A percentile compares a stretch with the other conserved stretches of the same genome.
Conservation (phyloP, 2,888 invertebrate genomes). For the Osmoderma eremita region DNA sequence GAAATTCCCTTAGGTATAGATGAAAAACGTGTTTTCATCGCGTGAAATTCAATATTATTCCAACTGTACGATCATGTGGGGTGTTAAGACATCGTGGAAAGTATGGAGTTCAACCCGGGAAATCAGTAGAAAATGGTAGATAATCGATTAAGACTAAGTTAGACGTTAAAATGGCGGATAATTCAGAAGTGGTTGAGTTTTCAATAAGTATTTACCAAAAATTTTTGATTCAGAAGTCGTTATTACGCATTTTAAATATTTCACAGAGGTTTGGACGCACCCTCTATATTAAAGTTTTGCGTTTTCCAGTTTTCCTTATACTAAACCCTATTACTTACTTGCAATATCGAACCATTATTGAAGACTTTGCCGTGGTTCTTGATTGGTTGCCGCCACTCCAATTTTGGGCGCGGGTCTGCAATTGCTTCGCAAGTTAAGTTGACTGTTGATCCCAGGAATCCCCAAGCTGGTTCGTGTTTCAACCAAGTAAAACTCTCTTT, state of each 20-base stretch:
- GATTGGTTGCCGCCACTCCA: slow-evolving; percentile 62
- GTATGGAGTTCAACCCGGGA: not conserved
- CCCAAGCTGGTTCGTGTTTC: slow-evolving; percentile 61
- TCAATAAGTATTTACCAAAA: not conserved
- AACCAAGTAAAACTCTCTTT: slow-evolving; percentile 48
- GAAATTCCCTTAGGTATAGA: no score
- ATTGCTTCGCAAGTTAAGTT: slow-evolving; percentile 83
- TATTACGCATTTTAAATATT: no score
- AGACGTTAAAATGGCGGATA: not conserved
- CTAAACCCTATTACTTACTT: slow-evolving; percentile 51
- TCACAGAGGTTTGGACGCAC: no score
- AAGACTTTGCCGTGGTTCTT: slow-evolving; percentile 46
- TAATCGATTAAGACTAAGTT: not conserved
- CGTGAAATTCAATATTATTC: no score
- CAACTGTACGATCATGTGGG: no score
- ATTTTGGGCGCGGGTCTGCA: slow-evolving; percentile 67
- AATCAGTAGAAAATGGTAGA: not conserved
- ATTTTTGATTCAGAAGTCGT: slow-evolving; percentile 4
- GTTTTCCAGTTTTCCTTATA: no score
- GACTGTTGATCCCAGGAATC: slow-evolving; percentile 66
- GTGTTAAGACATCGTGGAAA: not conserved
- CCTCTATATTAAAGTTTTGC: no score
- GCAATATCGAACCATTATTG: slow-evolving; percentile 52
- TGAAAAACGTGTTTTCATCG: no score
- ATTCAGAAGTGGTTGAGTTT: no score